Base-by-base conservation (phyloP, 2,888 invertebrate genomes). In the Bombylius major region DNA sequence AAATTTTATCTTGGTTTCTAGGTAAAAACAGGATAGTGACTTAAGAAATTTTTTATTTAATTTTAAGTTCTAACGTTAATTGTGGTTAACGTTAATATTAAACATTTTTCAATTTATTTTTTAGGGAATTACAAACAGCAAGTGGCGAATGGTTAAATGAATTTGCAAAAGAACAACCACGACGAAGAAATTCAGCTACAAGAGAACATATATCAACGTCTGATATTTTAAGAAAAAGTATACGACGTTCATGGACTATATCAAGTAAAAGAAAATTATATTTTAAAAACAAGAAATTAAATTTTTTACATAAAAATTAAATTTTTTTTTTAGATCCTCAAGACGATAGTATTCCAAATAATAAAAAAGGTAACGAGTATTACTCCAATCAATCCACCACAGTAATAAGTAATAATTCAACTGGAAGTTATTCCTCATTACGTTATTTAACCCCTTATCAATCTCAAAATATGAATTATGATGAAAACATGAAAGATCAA, bases 111-210 rank as follows among this genome's bases (percentile, higher is more conserved):
- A 23, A 64, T 55, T 65, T 62, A 69, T 67, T 65, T 78, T 79
- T 62, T 75, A 85, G 86, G 77, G 84, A 85, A 72, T 76, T 85
- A 61, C 82, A 83, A 70, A 79, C 81, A 32, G 79, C 81, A 47
- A 81, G 82, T 55, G 82, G 82, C 56, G 84, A 84, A 66, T 85
- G 85, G 84, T 78, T 83, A 72, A 81, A 81, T 60, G 82, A 82
- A 65, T 80, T 78, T 64, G 73, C 80, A 51, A 69, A 76, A 59
- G 72, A 78, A 58, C 79, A 80, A 58, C 76, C 76, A 65, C 75
- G 78, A 64, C 69, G 78, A 65, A 69, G 77, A 61, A 58, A 77
- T 61, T 53, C 62, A 33, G 47, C 60, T 36, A 65, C 71, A 48
- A 71, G 69, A 44, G 72, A 72, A 66, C 74, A 65, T 60, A 63